Evolutionary conservation across 1,140 invertebrate species (phyloP).

Genomic region (Drosophila sproati): DNA sequence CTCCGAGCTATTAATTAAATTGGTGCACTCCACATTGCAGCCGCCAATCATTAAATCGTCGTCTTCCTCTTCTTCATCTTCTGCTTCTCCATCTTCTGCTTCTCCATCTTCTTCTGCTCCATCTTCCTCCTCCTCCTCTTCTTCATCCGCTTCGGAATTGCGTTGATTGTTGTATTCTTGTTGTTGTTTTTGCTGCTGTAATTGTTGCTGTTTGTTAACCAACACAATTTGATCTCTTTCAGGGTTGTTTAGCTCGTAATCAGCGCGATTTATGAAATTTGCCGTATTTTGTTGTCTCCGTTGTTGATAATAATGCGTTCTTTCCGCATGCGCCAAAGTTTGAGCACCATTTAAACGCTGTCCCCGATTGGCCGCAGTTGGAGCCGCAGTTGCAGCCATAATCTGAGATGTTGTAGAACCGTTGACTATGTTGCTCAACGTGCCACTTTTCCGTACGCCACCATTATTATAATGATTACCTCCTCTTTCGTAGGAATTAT

Average conservation of each 20-base stretch:
- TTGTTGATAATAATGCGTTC: conserved; percentile 24
- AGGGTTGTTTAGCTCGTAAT: conserved; percentile 35
- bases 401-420: conserved; percentile 2
- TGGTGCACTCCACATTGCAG: conserved; percentile 73
- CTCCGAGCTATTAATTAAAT: conserved; percentile 55
- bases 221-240: conserved; percentile 22
- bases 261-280: conserved; percentile 2
- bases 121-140: conserved; percentile 47
- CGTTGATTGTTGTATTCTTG: conserved; percentile 46
- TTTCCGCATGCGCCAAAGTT: conserved; percentile 30
- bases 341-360: conserved; percentile 27
- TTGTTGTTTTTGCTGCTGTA: conserved; percentile 40
- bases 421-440: conserved; percentile 68
- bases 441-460: conserved; percentile 79
- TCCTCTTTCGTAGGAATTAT: conserved; percentile 70
- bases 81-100: conserved; percentile 46
- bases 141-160: conserved; percentile 63
- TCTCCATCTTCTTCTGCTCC: conserved; percentile 56
- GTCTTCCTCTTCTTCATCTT: conserved; percentile 63
- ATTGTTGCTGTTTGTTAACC: conserved; percentile 25
- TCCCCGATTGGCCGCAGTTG: no score
- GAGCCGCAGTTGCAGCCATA: neutral
- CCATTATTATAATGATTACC: conserved; percentile 42
- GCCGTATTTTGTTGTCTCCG: neutral
- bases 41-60: conserved; percentile 73